These are phyloP conservation scores for Chamaetylas fuelleborni DNA, from an alignment of 2,113 vertebrate genomes.

Conservation along the genomic window DNA sequence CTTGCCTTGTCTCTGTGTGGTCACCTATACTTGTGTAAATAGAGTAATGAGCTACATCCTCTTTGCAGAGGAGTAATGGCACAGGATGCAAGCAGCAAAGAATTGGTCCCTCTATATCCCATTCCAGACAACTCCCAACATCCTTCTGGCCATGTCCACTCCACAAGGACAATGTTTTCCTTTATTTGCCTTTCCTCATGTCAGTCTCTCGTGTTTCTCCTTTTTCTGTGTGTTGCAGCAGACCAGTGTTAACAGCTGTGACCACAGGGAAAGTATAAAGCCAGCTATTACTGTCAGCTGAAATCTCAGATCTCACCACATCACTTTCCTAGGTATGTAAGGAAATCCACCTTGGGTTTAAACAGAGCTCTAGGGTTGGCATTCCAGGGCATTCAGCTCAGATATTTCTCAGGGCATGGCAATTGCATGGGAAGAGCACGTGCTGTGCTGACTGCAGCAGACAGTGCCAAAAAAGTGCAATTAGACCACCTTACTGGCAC, in stretches of 20 bases:
- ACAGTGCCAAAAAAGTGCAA: neutral
- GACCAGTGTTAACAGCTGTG: neutral
- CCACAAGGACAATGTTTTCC: neutral
- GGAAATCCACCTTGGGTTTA: neutral
- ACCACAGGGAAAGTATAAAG: neutral
- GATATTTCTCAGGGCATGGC: neutral
- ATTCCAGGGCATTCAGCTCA: neutral
- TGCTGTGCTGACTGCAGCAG: neutral
- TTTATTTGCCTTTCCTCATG: neutral
- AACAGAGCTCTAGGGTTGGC: neutral
- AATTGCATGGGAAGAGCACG: neutral
- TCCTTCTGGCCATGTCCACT: neutral
- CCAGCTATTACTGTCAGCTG: neutral
- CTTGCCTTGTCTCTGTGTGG: slow-evolving; percentile 7
- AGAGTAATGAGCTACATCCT: neutral
- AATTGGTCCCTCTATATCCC: neutral
- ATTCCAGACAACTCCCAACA: neutral
- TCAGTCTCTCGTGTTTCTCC: neutral
- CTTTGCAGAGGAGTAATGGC: neutral
- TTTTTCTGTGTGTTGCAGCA: neutral
- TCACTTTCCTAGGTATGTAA: neutral
- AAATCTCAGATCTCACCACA: neutral
- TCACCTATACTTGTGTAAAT: neutral
- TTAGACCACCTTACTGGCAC: neutral
- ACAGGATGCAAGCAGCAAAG: neutral